Evolutionary conservation across 2,888 invertebrate genomes (phyloP).

Genomic region (Syrphus vitripennis): DNA sequence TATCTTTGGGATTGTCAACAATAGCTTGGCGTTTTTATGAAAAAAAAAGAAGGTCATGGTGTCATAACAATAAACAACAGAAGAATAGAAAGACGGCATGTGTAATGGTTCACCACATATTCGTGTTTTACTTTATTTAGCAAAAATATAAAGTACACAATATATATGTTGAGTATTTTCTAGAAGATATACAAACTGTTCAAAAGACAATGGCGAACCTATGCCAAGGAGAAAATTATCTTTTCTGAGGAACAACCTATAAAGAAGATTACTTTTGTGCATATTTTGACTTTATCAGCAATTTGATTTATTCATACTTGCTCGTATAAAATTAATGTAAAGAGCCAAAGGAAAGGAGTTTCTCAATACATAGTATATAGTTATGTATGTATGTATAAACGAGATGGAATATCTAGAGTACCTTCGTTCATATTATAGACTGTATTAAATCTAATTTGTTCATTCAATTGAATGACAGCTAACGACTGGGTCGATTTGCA

Average conservation of each 20-base stretch:
- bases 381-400: too few relatives aligned
- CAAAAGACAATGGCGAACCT: neutral
- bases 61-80: slow-evolving; percentile 21
- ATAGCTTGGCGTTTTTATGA: slow-evolving; percentile 16
- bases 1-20: slow-evolving; percentile 40
- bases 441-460: neutral
- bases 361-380: neutral
- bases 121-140: neutral
- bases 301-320: neutral
- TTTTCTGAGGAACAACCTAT: neutral
- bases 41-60: slow-evolving; percentile 29
- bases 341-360: neutral
- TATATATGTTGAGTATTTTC: neutral
- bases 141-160: neutral
- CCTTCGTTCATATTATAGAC: neutral
- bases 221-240: slow-evolving; percentile 10
- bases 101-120: slow-evolving; percentile 12
- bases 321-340: neutral
- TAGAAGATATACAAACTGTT: neutral
- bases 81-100: neutral
- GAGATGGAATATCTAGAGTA: neutral
- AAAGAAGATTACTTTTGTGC: neutral
- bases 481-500: too few relatives aligned
- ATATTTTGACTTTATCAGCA: slow-evolving; percentile 1
- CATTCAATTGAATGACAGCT: neutral